Base-by-base conservation (phyloP, 2,113 vertebrate genomes). In the Cricetomys ansorgei region DNA sequence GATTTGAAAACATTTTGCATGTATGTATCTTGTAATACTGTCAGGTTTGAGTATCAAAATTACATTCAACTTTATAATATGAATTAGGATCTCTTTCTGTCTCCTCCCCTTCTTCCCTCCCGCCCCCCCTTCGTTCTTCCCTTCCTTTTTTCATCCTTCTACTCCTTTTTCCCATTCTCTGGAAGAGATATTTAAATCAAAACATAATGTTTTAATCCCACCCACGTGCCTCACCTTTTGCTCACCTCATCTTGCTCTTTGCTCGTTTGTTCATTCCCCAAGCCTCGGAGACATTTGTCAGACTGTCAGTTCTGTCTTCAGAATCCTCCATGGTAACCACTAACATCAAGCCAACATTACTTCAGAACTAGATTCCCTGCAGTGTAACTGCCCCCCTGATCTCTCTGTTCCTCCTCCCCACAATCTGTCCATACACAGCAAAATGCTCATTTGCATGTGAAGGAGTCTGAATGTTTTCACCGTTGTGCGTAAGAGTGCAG, bases 1-100 rank as follows among this genome's bases (percentile, higher is more conserved):
- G 31, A 6, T 97, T 96, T 94, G 55, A 75, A 62, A 89, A 72
- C 50, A 57, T 59, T 93, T 96, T 95, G 34, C 88, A 11, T 95
- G 40, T 87, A 75, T 19, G 83, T 76, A 45, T 73, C 43, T 73
- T 43, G n/a, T 79, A 88, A 50, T 67, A 79, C 45, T 67, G 57
- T 84, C 55, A 69, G 34, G 12, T 93, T 94, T 75, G 64, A 3
- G 25, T 62, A 40, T 94, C 62, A 92, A 57, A 17, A 19, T 87
- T 83, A 53, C 81, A 25, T 5, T 83, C 37, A 50, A 50, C 43
- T 89, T 88, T 92, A 40, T 59, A 81, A 81, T 5, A 40, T 5
- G 1, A 23, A 11, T 48, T 85, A 23, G 29, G 81, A 17, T 45
- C 29, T 21, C 16, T 34, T 25, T 27, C 27, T 10, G 34, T 13